Conservation (phyloP, 2,113 vertebrate genomes). For the Crotalus helleri region DNA sequence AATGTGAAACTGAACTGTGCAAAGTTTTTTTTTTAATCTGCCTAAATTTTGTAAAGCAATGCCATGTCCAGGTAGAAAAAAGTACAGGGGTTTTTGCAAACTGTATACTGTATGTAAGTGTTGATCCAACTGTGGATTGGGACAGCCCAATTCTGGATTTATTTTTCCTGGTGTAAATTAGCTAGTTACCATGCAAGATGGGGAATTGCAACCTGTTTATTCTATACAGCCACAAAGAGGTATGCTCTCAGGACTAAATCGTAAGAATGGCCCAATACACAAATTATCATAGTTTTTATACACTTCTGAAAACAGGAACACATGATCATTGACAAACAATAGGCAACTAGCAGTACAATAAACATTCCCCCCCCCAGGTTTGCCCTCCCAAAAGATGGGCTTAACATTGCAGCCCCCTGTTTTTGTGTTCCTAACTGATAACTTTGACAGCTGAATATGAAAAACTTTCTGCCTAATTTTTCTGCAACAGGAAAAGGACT, state of each 20-base stretch:
- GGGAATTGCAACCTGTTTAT: background rate
- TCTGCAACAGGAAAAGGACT: background rate
- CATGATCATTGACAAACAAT: background rate
- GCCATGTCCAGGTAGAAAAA: background rate
- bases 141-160: background rate
- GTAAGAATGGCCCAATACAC: background rate
- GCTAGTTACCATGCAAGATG: background rate
- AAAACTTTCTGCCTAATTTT: background rate
- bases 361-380: background rate
- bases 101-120: background rate
- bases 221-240: background rate
- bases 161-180: background rate
- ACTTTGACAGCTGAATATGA: background rate
- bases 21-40: background rate
- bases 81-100: background rate
- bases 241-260: background rate
- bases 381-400: background rate
- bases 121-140: background rate
- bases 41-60: background rate
- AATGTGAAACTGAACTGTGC: background rate
- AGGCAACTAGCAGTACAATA: background rate
- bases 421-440: background rate
- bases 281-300: background rate
- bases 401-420: too few relatives aligned
- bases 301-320: background rate